phyloP scores from a whole-genome alignment of 2,888 invertebrate species.

The Trypoxylon attenuatum region DNA sequence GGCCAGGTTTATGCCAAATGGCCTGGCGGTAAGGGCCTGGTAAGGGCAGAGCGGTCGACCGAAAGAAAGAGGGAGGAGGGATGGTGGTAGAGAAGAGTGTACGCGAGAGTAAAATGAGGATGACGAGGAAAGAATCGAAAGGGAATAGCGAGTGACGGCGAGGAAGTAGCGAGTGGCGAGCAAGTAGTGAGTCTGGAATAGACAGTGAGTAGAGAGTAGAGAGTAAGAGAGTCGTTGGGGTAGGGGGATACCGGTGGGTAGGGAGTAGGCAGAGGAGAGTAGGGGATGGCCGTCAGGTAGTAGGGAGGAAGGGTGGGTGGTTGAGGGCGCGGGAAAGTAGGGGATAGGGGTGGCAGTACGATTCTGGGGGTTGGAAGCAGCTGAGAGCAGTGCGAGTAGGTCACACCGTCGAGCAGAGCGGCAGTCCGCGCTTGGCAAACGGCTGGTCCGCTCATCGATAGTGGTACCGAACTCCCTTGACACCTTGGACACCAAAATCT shows the following conservation, averaged over 20 bases:
- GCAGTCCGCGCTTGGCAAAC: constrained; percentile 67
- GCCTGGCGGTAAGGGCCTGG: background rate
- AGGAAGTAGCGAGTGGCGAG: constrained; percentile 14
- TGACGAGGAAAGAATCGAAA: background rate
- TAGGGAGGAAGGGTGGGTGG: constrained; percentile 5
- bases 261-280: constrained; percentile 1
- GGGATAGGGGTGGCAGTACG: constrained; percentile 44
- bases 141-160: background rate
- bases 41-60: background rate
- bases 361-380: constrained; percentile 69
- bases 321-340: constrained; percentile 5
- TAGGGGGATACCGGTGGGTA: constrained; percentile 8
- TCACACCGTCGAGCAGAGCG: constrained; percentile 69
- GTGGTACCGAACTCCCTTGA: constrained; percentile 16
- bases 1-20: background rate
- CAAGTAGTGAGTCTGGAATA: background rate
- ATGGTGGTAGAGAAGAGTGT: background rate
- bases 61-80: background rate
- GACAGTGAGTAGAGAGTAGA: background rate
- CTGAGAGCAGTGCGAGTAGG: constrained; percentile 72
- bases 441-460: constrained; percentile 57
- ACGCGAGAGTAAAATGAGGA: background rate
- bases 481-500: background rate
- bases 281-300: background rate
- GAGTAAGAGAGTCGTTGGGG: constrained; percentile 10